Conservation (phyloP, 2,888 invertebrate genomes). For the Trichopoda pennipes region DNA sequence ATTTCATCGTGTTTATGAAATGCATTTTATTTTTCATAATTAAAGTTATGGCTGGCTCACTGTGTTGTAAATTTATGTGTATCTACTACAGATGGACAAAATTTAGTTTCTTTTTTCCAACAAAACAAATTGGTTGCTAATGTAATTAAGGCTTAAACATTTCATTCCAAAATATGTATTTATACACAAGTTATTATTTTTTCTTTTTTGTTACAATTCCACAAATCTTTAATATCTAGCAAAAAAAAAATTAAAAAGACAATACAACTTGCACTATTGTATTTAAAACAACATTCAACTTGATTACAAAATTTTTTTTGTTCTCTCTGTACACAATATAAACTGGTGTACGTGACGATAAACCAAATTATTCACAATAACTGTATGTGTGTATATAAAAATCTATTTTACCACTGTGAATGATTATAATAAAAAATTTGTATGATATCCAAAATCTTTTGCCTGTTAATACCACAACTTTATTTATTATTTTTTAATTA, state of each 20-base stretch:
- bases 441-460: neutral
- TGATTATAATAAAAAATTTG: neutral
- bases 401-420: constrained; percentile 21
- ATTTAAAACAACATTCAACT: constrained; percentile 24
- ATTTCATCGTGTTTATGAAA: neutral
- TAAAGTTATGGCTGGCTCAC: neutral
- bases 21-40: constrained; percentile 14
- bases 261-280: constrained; percentile 20
- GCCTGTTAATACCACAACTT: too few species aligned
- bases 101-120: constrained; percentile 3
- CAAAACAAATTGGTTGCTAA: constrained; percentile 3
- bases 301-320: constrained; percentile 45
- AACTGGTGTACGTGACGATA: constrained; percentile 67
- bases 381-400: constrained; percentile 15
- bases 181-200: neutral
- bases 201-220: neutral
- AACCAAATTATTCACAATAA: constrained; percentile 62
- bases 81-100: neutral
- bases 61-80: neutral
- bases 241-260: too few species aligned
- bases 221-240: neutral
- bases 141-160: neutral
- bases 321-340: constrained; percentile 50
- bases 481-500: too few species aligned
- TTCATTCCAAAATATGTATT: neutral